Percentiles rank a stretch among this genome's conserved stretches.
Evolutionary conservation across 2,797 vertebrate species (phyloP).

Genomic region (Semaprochilodus insignis): DNA sequence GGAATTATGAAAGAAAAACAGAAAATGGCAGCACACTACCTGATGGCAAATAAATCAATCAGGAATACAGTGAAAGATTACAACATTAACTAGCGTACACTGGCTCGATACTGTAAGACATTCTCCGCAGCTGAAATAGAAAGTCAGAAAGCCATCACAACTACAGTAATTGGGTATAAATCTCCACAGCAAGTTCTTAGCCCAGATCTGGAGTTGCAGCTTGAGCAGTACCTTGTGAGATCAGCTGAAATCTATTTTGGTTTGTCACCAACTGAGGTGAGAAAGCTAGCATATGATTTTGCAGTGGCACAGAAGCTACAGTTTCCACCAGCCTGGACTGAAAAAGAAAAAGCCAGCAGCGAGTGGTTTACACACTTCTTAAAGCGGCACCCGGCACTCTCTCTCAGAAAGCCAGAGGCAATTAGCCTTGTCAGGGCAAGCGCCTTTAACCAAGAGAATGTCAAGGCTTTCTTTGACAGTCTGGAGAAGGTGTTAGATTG

Average conservation of each 20-base stretch:
- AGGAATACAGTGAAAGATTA: too few relatives aligned
- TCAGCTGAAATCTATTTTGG: constrained; percentile 41
- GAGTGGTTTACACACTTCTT: too few relatives aligned
- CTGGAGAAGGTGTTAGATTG: constrained; percentile 20
- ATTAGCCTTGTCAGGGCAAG: constrained; percentile 27
- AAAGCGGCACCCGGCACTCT: background rate
- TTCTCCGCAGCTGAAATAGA: too few relatives aligned
- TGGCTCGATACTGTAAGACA: too few relatives aligned
- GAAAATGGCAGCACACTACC: constrained; percentile 2
- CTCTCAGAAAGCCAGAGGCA: constrained; percentile 29
- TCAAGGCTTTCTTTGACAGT: constrained; percentile 29
- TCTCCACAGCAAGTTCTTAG: too few relatives aligned
- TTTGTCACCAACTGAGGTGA: constrained; percentile 1
- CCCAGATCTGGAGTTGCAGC: too few relatives aligned
- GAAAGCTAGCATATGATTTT: constrained; percentile 35
- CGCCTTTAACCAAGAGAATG: constrained; percentile 21
- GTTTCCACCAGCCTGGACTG: constrained; percentile 11
- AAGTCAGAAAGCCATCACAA: too few relatives aligned
- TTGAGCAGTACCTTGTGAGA: background rate
- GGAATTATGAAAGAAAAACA: constrained; percentile 22
- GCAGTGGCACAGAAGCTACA: constrained; percentile 22
- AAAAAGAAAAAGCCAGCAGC: constrained; percentile 22
- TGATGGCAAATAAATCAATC: background rate
- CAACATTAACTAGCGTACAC: too few relatives aligned
- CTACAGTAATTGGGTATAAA: too few relatives aligned